Conservation (phyloP, 1,140 invertebrate genomes). For the Euschistus heros region DNA sequence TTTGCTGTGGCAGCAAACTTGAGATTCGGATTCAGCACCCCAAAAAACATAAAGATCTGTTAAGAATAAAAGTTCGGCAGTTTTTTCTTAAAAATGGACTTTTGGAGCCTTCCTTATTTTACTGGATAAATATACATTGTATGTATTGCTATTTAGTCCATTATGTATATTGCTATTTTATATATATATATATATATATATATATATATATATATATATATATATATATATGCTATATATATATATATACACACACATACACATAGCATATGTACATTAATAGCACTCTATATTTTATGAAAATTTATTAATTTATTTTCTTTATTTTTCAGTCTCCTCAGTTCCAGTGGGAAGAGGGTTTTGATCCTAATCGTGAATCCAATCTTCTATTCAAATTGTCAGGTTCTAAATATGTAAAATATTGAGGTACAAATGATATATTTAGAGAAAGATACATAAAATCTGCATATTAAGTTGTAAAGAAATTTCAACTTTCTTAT, state of each 20-base stretch:
- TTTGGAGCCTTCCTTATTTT: too few species aligned
- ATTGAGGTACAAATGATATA: not conserved
- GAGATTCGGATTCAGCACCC: too few species aligned
- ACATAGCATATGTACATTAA: not conserved
- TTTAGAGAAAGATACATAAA: too few species aligned
- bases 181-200: not conserved
- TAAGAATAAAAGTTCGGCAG: too few species aligned
- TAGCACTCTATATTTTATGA: not conserved
- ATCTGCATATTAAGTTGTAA: too few species aligned
- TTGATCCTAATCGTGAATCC: not conserved
- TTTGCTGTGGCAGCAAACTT: too few species aligned
- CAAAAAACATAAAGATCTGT: too few species aligned
- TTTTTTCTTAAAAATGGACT: too few species aligned
- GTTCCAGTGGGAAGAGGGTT: not conserved
- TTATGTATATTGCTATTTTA: too few species aligned
- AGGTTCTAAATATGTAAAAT: not conserved
- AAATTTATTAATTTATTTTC: not conserved
- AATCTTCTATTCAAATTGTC: not conserved
- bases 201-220: not conserved
- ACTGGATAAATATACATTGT: too few species aligned
- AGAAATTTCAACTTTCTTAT: too few species aligned
- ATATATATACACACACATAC: not conserved
- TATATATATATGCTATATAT: not conserved
- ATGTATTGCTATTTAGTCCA: too few species aligned
- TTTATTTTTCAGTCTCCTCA: not conserved